These are phyloP conservation scores for Serilophus lunatus DNA, from an alignment of 2,113 vertebrate species.

Conservation along the genomic window DNA sequence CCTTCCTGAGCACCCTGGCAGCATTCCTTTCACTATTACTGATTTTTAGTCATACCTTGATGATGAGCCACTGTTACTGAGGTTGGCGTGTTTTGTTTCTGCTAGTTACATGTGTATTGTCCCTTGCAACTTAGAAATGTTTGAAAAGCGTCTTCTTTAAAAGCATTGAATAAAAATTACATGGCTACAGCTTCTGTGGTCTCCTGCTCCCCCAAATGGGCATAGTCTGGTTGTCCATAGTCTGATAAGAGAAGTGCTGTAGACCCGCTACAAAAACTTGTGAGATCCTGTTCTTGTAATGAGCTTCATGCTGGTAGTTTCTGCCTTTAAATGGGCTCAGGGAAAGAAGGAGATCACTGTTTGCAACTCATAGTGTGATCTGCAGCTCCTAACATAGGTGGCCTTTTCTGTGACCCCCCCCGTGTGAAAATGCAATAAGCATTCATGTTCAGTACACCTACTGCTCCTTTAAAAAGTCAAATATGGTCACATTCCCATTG, in stretches of 20 bases:
- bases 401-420: background rate
- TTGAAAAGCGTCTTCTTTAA: background rate
- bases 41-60: background rate
- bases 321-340: background rate
- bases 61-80: background rate
- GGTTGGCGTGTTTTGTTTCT: background rate
- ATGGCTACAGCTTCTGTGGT: background rate
- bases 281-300: background rate
- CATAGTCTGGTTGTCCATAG: background rate
- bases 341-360: background rate
- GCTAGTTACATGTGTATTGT: accelerated
- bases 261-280: background rate
- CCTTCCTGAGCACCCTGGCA: background rate
- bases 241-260: background rate
- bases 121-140: background rate
- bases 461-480: background rate
- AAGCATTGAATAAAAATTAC: background rate
- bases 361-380: background rate
- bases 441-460: background rate
- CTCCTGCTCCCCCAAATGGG: background rate
- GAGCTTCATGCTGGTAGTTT: background rate
- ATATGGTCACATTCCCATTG: background rate
- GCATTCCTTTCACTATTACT: background rate
- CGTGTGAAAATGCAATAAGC: background rate
- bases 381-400: background rate